Conservation (phyloP, 64 coral and sea anemone genomes). For the Actinia tenebrosa region DNA sequence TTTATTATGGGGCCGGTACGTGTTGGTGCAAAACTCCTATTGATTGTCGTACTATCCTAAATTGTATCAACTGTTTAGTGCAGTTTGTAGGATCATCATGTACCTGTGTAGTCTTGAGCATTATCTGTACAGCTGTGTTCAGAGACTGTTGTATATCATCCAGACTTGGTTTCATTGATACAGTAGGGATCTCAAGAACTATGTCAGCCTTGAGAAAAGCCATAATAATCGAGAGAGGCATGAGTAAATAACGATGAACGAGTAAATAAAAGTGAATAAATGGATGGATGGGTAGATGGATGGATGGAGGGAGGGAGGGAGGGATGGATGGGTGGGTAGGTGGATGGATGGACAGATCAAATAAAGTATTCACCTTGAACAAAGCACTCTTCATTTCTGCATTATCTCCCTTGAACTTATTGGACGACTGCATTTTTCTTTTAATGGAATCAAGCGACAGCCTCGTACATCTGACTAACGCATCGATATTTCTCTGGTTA, state of each 20-base stretch:
- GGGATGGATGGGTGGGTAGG: too few species aligned
- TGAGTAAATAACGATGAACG: too few species aligned
- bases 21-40: not conserved
- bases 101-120: conserved; percentile 98
- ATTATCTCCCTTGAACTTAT: conserved; percentile 38
- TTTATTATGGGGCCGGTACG: too few species aligned
- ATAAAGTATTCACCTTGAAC: conserved; percentile 25
- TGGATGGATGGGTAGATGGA: too few species aligned
- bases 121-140: conserved; percentile 94
- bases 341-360: not conserved
- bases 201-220: conserved; percentile 73
- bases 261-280: too few species aligned
- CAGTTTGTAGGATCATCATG: not conserved
- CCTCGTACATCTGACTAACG: conserved; percentile 45
- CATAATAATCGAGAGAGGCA: not conserved
- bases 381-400: conserved; percentile 22
- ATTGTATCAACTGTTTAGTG: too few species aligned
- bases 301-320: too few species aligned
- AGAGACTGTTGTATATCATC: conserved; percentile 94
- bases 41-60: not conserved
- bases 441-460: conserved; percentile 51
- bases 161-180: conserved; percentile 93
- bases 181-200: conserved; percentile 88
- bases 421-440: conserved; percentile 52
- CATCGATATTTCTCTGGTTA: conserved; percentile 58